Base-by-base conservation (phyloP, 2,113 vertebrate species). In the Sarotherodon lohbergeri region DNA sequence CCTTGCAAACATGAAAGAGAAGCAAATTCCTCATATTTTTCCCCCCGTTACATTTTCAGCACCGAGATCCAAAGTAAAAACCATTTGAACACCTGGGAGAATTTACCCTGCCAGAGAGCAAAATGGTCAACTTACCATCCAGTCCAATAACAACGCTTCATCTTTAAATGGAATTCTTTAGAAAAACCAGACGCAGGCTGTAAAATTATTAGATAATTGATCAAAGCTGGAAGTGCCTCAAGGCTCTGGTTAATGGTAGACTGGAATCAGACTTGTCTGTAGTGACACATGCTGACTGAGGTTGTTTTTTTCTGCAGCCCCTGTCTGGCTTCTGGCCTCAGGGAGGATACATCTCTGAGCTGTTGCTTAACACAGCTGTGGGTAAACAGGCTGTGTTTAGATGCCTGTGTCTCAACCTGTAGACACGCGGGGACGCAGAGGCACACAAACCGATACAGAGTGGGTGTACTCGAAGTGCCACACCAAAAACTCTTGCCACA, bases 341-440 rank as follows among this genome's bases (percentile, higher is more conserved):
- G 86, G 84, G 88, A 89, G 80, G 80, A 88, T 22, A 56, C 73
- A 71, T 81, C 73, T 80, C 79, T 57, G 81, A 86, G 50, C 73
- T 90, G 86, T 93, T 96, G 92, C 94, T 90, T 92, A 95, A 96
- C 85, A 86, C 86, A 88, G 88, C 91, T 94, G 90, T 85, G 86
- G 48, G 87, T 95, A 96, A 96, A 96, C 92, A 95, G 88, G 83
- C 80, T 90, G 93, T 95, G 92, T 95, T 96, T 95, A 91, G 91
- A 92, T 94, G 89, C 81, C 91, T 14, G 11, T 94, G 96, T 95
- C 93, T 92, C 89, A 92, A 97, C 95, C 91, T 96, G 96, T 43
- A 87, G 84, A 91, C 84, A 83, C 48, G 22, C 57, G 14, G 10
- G 66, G 17, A 84, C 22, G 48, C 29, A 88, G 43, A 93, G 63